phyloP scores from a whole-genome alignment of 2,113 vertebrate species.

The Megaleporinus macrocephalus region DNA sequence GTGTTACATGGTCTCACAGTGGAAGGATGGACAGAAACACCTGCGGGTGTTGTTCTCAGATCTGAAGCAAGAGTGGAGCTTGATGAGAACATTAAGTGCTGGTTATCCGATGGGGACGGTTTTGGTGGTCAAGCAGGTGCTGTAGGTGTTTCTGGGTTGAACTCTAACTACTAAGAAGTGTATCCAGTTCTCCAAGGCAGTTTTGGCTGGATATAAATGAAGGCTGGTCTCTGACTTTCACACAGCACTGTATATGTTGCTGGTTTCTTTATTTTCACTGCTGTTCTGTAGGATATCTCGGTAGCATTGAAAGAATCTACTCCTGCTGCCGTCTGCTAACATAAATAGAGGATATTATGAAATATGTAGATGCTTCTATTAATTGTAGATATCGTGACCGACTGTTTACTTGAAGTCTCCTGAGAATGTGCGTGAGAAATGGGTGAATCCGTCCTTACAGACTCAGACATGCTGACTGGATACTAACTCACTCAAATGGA shows the following conservation, averaged over 20 bases:
- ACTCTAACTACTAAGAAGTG: too few relatives aligned
- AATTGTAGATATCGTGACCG: conserved; percentile 48
- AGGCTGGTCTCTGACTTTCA: too few relatives aligned
- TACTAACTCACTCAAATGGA: conserved; percentile 48
- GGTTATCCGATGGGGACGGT: too few relatives aligned
- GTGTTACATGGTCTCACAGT: too few relatives aligned
- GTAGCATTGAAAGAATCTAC: conserved; percentile 21
- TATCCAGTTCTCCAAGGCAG: too few relatives aligned
- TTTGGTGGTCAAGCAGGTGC: too few relatives aligned
- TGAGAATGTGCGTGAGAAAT: conserved; percentile 12
- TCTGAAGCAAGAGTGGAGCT: too few relatives aligned
- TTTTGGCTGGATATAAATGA: background rate
- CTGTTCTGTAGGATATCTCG: conserved; percentile 14
- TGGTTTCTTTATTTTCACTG: conserved; percentile 11
- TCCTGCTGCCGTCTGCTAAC: conserved; percentile 41
- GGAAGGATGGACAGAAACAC: too few relatives aligned
- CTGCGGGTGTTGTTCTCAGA: too few relatives aligned
- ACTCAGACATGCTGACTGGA: conserved; percentile 2
- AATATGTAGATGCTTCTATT: conserved; percentile 53
- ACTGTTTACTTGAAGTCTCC: conserved; percentile 45
- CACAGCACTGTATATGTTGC: background rate
- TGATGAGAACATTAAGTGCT: too few relatives aligned
- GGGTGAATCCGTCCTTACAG: conserved; percentile 22
- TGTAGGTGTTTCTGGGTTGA: too few relatives aligned
- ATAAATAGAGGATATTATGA: conserved; percentile 47